These are phyloP conservation scores for Onychomys arenicola DNA, from an alignment of 2,797 vertebrate genomes.

Conservation along the genomic window DNA sequence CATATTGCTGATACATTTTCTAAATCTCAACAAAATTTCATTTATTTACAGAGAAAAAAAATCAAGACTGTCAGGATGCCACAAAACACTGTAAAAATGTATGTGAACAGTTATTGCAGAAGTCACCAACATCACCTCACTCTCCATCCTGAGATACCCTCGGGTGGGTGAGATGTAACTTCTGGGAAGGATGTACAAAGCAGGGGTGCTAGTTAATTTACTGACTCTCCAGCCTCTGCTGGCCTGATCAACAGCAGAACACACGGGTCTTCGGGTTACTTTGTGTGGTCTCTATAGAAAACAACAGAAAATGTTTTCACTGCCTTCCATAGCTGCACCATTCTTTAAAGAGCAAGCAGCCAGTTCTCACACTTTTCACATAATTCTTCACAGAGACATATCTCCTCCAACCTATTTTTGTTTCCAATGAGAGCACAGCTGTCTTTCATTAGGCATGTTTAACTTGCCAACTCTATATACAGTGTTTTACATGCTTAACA, in stretches of 20 bases:
- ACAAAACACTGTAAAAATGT: conserved; percentile 40
- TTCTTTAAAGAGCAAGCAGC: conserved; percentile 53
- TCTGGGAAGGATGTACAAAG: conserved; percentile 29
- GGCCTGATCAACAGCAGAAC: conserved; percentile 62
- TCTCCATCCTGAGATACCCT: conserved; percentile 14
- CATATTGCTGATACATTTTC: not conserved
- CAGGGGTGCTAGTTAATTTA: conserved; percentile 26
- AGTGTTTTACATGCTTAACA: conserved; percentile 76
- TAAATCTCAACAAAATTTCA: conserved; percentile 51
- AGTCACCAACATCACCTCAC: not conserved
- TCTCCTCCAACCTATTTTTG: conserved; percentile 61
- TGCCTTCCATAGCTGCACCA: conserved; percentile 57
- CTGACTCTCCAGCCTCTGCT: conserved; percentile 34
- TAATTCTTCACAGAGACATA: conserved; percentile 57
- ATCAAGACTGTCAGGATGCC: conserved; percentile 4
- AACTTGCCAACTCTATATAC: conserved; percentile 55
- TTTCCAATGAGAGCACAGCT: conserved; percentile 70
- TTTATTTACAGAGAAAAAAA: conserved; percentile 4
- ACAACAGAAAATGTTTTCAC: conserved; percentile 69
- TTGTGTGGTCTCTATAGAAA: conserved; percentile 50
- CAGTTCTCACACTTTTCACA: conserved; percentile 23
- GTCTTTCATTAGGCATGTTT: conserved; percentile 74
- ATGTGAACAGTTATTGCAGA: conserved; percentile 24
- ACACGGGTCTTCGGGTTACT: conserved; percentile 53
- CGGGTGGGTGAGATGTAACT: not conserved